Evolutionary conservation across 2,113 vertebrate species (phyloP), one percentile per base, ranked within the genome.

Genomic region (Pavo muticus): DNA sequence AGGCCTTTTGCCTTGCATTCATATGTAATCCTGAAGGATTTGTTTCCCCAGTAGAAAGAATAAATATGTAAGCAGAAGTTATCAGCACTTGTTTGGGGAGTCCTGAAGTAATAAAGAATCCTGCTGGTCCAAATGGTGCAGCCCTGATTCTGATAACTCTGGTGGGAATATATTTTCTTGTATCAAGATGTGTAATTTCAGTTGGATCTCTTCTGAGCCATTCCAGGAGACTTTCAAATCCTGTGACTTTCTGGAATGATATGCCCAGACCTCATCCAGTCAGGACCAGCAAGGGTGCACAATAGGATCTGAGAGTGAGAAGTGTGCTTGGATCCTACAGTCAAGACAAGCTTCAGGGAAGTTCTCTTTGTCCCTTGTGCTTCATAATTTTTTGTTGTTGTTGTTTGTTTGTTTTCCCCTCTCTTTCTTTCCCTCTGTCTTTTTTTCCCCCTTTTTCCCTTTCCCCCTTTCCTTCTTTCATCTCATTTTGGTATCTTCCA

Each of bases 241-340:
- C 25, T 40, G 24, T 63, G 78, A 91, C 44, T 83, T 91, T 79
- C 57, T 76, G 39, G 21, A 17, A 9, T 82, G 63, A 32, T 9
- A 0, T 63, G 59, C 47, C 68, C 71, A 73, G 78, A 79, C 44
- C 50, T 93, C 65, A 80, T 67, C 12, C 54, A 70, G 30, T 67
- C 21, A 29, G 50, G 37, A 63, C 68, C n/a, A 23, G 37, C 18
- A 90, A 86, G 45, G 42, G 85, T 86, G 64, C 39, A 50, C n/a
- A 32, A 21, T 67, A 63, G 60, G 54, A 90, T 91, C 59, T 90
- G 74, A 83, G 90, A 91, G 37, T 74, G n/a, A 45, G 50, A 91
- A 77, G 68, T 71, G 20, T 54, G 79, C 71, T 88, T 65, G 56
- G 40, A 80, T 95, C 88, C 60, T 82, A 88, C 85, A 90, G 64